A percentile compares a stretch with the other conserved stretches of the same genome.
Conservation (phyloP, 2,888 invertebrate species). For the Aquatica leii region DNA sequence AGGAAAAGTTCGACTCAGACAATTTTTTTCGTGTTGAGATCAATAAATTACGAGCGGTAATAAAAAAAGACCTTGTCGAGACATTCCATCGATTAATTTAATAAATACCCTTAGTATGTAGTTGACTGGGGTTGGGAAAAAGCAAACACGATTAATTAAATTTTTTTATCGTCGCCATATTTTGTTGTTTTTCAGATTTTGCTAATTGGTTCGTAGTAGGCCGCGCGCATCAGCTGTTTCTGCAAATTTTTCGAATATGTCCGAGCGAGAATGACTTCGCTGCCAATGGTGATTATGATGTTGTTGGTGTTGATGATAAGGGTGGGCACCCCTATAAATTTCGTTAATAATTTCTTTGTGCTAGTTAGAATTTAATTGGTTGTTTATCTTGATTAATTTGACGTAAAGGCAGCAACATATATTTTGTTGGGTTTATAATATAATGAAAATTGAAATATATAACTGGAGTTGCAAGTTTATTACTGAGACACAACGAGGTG, state of each 20-base stretch:
- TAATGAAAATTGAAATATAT: constrained; percentile 33
- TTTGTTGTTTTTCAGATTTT: no score
- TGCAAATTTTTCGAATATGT: no score
- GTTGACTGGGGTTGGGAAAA: no score
- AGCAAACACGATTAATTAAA: no score
- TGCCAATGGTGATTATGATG: no score
- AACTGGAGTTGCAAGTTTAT: constrained; percentile 27
- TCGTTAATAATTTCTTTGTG: constrained; percentile 14
- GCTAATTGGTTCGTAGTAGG: no score
- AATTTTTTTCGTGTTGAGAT: not conserved
- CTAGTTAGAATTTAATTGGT: constrained; percentile 20
- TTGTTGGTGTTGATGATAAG: not conserved
- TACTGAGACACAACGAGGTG: constrained; percentile 21
- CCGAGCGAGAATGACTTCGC: no score
- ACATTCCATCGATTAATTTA: constrained; percentile 12
- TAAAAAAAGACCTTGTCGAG: not conserved
- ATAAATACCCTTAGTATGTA: not conserved
- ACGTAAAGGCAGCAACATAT: constrained; percentile 12
- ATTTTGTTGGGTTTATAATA: constrained; percentile 22
- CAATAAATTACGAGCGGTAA: constrained; percentile 7
- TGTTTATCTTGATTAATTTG: constrained; percentile 27
- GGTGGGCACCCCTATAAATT: not conserved
- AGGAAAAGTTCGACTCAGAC: no score
- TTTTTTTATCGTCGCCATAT: no score
- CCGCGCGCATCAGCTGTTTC: no score